A percentile compares a stretch with the other conserved stretches of the same genome.
Conservation (phyloP, 2,888 invertebrate genomes). For the Amblyjoppa fuscipennis region DNA sequence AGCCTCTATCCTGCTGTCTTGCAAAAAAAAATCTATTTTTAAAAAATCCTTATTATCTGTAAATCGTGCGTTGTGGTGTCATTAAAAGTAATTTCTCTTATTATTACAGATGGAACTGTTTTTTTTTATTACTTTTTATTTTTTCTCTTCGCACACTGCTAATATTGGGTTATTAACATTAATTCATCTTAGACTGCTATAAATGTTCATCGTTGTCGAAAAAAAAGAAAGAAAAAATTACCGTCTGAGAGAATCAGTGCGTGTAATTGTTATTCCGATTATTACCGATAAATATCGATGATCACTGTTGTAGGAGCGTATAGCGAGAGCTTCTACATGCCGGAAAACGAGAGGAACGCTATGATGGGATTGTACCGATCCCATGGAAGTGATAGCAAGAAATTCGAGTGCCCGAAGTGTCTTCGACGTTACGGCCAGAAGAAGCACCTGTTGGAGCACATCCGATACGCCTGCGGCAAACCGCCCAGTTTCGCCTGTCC, state of each 20-base stretch:
- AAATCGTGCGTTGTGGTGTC: not conserved
- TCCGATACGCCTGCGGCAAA: conserved; percentile 81
- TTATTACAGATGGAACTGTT: not conserved
- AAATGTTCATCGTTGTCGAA: not conserved
- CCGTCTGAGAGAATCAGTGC: conserved; percentile 1
- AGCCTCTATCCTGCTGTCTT: not conserved
- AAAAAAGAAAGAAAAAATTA: not conserved
- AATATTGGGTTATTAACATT: conserved; percentile 7
- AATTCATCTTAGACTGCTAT: not conserved
- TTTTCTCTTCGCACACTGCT: not conserved
- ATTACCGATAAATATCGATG: conserved; percentile 26
- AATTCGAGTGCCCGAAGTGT: conserved; percentile 80
- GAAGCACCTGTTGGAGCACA: conserved; percentile 81
- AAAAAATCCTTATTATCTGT: not conserved
- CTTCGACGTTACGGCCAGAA: conserved; percentile 81
- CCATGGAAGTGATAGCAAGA: conserved; percentile 76
- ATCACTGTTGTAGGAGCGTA: conserved; percentile 36
- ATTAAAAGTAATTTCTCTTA: conserved; percentile 21
- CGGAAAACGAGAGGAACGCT: conserved; percentile 32
- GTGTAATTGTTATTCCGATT: not conserved
- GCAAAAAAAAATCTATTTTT: not conserved
- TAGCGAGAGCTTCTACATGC: conserved; percentile 23
- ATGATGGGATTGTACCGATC: conserved; percentile 56
- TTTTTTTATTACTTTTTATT: not conserved
- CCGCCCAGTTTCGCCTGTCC: conserved; percentile 83